Evolutionary conservation across 2,888 invertebrate species (phyloP).

Genomic region (Ormia ochracea): DNA sequence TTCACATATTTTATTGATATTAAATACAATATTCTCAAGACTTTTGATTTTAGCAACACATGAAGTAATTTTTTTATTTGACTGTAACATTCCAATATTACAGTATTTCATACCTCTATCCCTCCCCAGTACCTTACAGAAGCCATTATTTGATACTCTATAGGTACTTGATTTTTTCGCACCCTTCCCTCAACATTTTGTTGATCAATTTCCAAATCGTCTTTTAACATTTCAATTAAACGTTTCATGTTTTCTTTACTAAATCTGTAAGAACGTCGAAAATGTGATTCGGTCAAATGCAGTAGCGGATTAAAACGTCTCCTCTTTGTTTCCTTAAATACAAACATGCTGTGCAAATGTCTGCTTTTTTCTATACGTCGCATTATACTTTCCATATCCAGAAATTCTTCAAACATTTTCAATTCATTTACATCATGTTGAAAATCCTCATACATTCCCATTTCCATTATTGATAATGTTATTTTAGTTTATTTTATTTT

Average conservation of each 20-base stretch:
- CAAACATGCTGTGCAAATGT: conserved; percentile 20
- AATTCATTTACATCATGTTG: conserved; percentile 66
- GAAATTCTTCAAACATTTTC: conserved; percentile 53
- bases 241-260: conserved; percentile 70
- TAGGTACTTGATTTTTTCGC: conserved; percentile 69
- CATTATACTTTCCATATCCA: conserved; percentile 38
- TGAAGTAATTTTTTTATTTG: neutral
- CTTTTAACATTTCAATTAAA: conserved; percentile 70
- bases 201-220: conserved; percentile 68
- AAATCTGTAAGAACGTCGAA: conserved; percentile 69
- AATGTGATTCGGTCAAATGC: conserved; percentile 69
- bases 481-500: neutral
- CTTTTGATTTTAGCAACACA: neutral
- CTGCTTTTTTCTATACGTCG: conserved; percentile 20
- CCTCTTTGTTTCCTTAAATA: conserved; percentile 27
- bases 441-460: conserved; percentile 66
- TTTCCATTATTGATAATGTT: conserved; percentile 60
- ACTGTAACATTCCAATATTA: neutral
- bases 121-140: conserved; percentile 70
- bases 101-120: conserved; percentile 67
- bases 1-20: too few species aligned
- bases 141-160: conserved; percentile 70
- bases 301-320: conserved; percentile 68
- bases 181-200: conserved; percentile 16
- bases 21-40: too few species aligned